Evolutionary conservation across 2,113 vertebrate genomes (phyloP).

Genomic region (Rhinolophus ferrumequinum): DNA sequence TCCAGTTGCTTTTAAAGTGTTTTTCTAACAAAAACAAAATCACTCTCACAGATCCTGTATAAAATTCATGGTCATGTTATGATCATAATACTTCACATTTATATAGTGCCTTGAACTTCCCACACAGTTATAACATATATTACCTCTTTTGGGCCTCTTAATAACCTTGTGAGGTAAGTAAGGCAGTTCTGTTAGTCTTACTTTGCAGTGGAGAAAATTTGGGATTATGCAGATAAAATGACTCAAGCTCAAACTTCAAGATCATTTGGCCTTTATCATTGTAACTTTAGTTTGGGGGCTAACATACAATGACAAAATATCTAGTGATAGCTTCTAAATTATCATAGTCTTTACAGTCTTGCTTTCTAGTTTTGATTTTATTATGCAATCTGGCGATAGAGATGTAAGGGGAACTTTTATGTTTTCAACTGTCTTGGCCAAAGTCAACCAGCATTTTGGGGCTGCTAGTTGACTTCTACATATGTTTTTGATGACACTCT

Average conservation of each 20-base stretch:
- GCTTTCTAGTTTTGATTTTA: constrained; percentile 2
- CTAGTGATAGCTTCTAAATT: not conserved
- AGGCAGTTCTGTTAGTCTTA: not conserved
- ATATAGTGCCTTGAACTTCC: not conserved
- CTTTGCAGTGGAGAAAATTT: not conserved
- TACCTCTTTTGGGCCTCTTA: not conserved
- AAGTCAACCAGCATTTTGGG: not conserved
- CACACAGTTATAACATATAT: not conserved
- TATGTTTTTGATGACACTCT: not conserved
- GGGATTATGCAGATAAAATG: not conserved
- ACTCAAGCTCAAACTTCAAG: not conserved
- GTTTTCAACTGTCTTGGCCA: not conserved
- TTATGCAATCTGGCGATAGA: not conserved
- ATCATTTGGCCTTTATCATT: constrained; percentile 19
- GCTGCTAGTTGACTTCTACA: not conserved
- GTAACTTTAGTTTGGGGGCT: not conserved
- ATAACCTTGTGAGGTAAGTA: not conserved
- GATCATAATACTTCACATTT: not conserved
- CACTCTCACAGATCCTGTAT: not conserved
- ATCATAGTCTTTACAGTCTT: not conserved
- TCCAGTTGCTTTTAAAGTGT: not conserved
- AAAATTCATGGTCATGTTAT: not conserved
- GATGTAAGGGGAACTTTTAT: not conserved
- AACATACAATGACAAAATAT: not conserved
- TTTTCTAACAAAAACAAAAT: not conserved